These are phyloP conservation scores for Coleophora deauratella DNA, from an alignment of 2,888 invertebrate species.

Conservation along the genomic window DNA sequence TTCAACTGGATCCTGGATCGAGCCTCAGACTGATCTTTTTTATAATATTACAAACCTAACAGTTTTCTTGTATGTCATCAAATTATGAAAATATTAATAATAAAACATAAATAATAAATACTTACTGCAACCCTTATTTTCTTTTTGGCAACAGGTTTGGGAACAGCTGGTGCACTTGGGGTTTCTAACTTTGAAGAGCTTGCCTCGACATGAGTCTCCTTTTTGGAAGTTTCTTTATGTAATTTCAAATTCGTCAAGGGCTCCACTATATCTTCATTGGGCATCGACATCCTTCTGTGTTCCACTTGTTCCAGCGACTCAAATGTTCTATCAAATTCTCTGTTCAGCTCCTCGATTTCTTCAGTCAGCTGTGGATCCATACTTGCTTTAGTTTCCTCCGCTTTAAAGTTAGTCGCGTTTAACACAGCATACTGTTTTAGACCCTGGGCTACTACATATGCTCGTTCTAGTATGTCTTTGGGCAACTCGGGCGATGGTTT, in stretches of 20 bases:
- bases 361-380: slow-evolving; percentile 48
- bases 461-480: slow-evolving; percentile 73
- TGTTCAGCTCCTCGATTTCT: slow-evolving; percentile 60
- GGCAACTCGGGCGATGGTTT: slow-evolving; percentile 38
- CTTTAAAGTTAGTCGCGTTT: slow-evolving; percentile 41
- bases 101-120: too few species aligned
- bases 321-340: slow-evolving; percentile 60
- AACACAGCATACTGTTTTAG: slow-evolving; percentile 74
- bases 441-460: slow-evolving; percentile 81
- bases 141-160: slow-evolving; percentile 57
- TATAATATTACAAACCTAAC: too few species aligned
- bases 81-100: too few species aligned
- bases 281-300: slow-evolving; percentile 17
- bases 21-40: too few species aligned
- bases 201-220: too few species aligned
- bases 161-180: slow-evolving; percentile 10
- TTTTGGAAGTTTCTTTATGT: neutral
- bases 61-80: too few species aligned
- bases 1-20: too few species aligned
- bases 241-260: slow-evolving; percentile 13
- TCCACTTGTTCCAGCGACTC: slow-evolving; percentile 43
- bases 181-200: neutral
- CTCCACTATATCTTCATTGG: slow-evolving; percentile 21
- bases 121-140: slow-evolving; percentile 56
- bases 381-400: slow-evolving; percentile 23